Base-by-base conservation (phyloP, 2,888 invertebrate genomes). In the Chaetogeoica ovagalla region DNA sequence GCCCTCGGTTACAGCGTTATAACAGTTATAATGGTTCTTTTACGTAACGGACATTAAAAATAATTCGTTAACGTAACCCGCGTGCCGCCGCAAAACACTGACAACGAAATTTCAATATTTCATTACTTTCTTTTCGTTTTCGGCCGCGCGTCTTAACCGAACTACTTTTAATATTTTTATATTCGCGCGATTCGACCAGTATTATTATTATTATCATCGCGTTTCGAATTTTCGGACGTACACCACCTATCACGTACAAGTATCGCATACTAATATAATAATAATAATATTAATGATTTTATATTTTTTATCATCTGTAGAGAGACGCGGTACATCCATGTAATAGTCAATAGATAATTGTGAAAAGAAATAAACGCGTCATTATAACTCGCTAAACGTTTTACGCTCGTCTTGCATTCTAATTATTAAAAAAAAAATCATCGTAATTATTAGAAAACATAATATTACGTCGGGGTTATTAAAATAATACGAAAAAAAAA, bases 11-110 rank as follows among this genome's bases (percentile, higher is more conserved):
- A 23, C 23, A 5, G 23, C n/a, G n/a, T 21, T 57, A 30, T 30
- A 5, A n/a, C 19, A 2, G 5, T 55, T 19, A 57, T n/a, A n/a
- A 57, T 57, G 57, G n/a, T 8, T n/a, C n/a, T n/a, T n/a, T 57
- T n/a, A 57, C 57, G n/a, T 57, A 57, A 57, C 19, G n/a, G n/a
- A n/a, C 57, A 57, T 57, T 57, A n/a, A 57, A n/a, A 57, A 57
- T 57, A 57, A 57, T 17, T 19, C 19, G 57, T 57, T 57, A 57
- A 19, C 57, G 57, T 57, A 57, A 57, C n/a, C n/a, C 19, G n/a
- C 19, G 8, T 57, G 57, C 17, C n/a, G n/a, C 43, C 19, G 5
- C 19, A 19, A 57, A 30, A 30, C 4, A 57, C 57, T 19, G n/a
- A n/a, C n/a, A n/a, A n/a, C 57, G n/a, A 57, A n/a, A n/a, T 57